Conservation (phyloP, 2,888 invertebrate species). For the Kuschelorhynchus macadamiae region DNA sequence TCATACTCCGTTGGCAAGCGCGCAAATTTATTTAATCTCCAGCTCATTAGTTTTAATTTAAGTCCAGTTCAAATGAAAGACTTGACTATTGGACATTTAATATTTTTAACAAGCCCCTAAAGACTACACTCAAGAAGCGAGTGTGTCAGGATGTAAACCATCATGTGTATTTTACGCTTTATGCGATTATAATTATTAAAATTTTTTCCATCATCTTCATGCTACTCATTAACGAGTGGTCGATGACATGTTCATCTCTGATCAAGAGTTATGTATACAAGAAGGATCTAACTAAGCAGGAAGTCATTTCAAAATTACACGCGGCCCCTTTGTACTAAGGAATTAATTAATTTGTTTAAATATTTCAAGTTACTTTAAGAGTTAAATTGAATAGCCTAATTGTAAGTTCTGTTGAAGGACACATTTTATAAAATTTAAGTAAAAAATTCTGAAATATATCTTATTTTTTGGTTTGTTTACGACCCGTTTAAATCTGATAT, state of each 20-base stretch:
- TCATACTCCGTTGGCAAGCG: no score
- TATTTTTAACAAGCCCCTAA: slow-evolving; percentile 22
- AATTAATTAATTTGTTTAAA: no score
- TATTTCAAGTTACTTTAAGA: no score
- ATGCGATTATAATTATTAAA: slow-evolving; percentile 33
- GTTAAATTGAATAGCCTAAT: no score
- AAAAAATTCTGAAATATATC: no score
- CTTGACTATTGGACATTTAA: slow-evolving; percentile 16
- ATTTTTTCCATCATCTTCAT: slow-evolving; percentile 8
- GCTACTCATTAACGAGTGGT: slow-evolving; percentile 21
- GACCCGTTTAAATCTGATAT: no score
- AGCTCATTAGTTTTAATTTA: slow-evolving; percentile 22
- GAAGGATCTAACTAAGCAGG: background rate
- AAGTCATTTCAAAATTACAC: no score
- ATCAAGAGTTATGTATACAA: slow-evolving; percentile 13
- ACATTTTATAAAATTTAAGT: no score
- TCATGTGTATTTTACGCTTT: slow-evolving; percentile 18
- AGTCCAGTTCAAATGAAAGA: slow-evolving; percentile 20
- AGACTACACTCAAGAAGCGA: slow-evolving; percentile 1
- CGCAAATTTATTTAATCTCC: slow-evolving; percentile 8
- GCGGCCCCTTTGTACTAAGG: no score
- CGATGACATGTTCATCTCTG: slow-evolving; percentile 37
- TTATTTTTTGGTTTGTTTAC: no score
- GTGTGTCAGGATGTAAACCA: slow-evolving; percentile 23
- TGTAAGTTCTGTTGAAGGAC: no score